Conservation (phyloP, 2,888 invertebrate genomes). For the Agrochola circellaris region DNA sequence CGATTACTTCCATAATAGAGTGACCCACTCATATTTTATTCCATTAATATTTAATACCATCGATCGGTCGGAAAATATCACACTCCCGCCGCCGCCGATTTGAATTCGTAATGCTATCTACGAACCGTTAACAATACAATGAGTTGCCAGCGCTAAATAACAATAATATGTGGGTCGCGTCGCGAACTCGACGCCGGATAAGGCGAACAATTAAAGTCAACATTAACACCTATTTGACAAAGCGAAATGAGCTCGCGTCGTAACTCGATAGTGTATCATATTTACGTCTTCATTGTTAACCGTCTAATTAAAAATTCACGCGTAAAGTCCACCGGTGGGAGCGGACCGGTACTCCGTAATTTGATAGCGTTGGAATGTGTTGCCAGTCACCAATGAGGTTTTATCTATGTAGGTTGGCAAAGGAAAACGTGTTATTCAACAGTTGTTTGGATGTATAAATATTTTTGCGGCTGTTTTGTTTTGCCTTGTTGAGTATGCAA, state of each 20-base stretch:
- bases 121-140: constrained; percentile 86
- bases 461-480: constrained; percentile 61
- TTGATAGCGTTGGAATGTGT: constrained; percentile 80
- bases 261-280: constrained; percentile 73
- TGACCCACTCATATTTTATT: constrained; percentile 57
- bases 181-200: constrained; percentile 83
- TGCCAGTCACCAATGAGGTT: constrained; percentile 75
- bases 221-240: constrained; percentile 79
- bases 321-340: constrained; percentile 68
- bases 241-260: constrained; percentile 71
- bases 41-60: constrained; percentile 53
- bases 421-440: constrained; percentile 78
- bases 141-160: constrained; percentile 81
- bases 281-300: constrained; percentile 75
- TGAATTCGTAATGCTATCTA: constrained; percentile 77
- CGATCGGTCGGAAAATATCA: constrained; percentile 67
- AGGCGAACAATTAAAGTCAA: constrained; percentile 84
- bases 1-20: constrained; percentile 52
- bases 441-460: constrained; percentile 70
- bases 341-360: constrained; percentile 75
- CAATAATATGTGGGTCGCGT: constrained; percentile 86
- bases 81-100: constrained; percentile 74
- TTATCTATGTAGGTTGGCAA: constrained; percentile 81
- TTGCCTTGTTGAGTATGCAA: constrained; percentile 42
- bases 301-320: constrained; percentile 76